Percentiles rank a stretch among this genome's conserved stretches.
Evolutionary conservation across 2,797 vertebrate species (phyloP).

Genomic region (Tarsius wallacei): DNA sequence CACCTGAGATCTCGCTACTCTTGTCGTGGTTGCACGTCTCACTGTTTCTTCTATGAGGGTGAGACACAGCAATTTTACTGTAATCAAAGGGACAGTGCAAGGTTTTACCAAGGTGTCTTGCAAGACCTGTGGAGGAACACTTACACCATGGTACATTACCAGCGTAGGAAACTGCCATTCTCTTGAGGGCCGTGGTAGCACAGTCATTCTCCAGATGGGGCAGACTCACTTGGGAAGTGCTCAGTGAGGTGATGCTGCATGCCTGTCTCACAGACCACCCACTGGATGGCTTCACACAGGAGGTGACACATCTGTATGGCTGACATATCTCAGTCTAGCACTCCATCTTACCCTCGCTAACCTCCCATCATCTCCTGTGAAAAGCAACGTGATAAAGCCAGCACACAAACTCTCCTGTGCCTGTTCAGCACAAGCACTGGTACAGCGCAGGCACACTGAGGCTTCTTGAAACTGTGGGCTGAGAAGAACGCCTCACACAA

Average conservation of each 20-base stretch:
- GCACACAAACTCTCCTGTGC: background rate
- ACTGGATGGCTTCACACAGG: background rate
- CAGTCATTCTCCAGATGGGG: background rate
- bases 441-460: background rate
- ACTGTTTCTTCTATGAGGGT: background rate
- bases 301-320: background rate
- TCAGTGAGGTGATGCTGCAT: background rate
- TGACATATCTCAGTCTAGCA: background rate
- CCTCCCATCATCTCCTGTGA: background rate
- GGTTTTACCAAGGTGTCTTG: constrained; percentile 50
- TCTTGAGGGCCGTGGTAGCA: background rate
- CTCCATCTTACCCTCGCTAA: background rate
- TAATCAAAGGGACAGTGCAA: constrained; percentile 30
- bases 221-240: constrained; percentile 13
- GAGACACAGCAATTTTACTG: constrained; percentile 69
- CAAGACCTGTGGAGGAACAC: constrained; percentile 3
- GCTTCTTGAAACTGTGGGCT: background rate
- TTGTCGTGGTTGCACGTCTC: background rate
- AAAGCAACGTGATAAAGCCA: constrained; percentile 2
- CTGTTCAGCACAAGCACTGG: background rate
- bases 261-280: background rate
- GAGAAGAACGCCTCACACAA: background rate
- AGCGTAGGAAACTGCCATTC: background rate
- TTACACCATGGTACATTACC: background rate
- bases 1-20: constrained; percentile 35